Evolutionary conservation across 2,888 invertebrate genomes (phyloP).

Genomic region (Drosophila parthenogenetica): DNA sequence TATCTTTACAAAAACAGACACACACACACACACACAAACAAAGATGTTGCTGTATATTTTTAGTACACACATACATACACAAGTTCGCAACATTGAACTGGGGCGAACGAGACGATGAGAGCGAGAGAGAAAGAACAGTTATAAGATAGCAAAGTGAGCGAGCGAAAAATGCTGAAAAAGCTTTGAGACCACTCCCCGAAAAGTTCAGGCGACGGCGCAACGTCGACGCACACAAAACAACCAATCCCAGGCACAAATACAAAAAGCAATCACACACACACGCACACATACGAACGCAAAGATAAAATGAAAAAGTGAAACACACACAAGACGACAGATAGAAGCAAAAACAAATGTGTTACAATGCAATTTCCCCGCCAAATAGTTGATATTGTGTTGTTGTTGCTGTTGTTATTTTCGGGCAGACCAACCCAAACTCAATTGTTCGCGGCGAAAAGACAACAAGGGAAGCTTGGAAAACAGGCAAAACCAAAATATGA

Average conservation of each 20-base stretch:
- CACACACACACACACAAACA: conserved; percentile 22
- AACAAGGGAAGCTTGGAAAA: conserved; percentile 70
- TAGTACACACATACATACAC: conserved; percentile 49
- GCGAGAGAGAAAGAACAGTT: conserved; percentile 29
- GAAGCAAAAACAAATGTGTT: conserved; percentile 66
- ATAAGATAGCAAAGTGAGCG: conserved; percentile 37
- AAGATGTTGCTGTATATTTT: conserved; percentile 56
- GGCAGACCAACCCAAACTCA: conserved; percentile 77
- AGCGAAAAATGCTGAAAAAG: conserved; percentile 71
- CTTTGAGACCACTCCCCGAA: conserved; percentile 83
- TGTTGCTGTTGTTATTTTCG: conserved; percentile 41
- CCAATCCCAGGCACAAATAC: conserved; percentile 78
- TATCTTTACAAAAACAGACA: conserved; percentile 26
- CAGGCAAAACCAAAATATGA: conserved; percentile 72
- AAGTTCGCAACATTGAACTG: conserved; percentile 50
- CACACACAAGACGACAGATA: conserved; percentile 49
- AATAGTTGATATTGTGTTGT: conserved; percentile 17
- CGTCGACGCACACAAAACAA: conserved; percentile 75
- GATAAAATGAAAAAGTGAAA: conserved; percentile 49
- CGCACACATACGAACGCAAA: conserved; percentile 27
- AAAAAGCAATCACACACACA: conserved; percentile 58
- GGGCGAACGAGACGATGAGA: conserved; percentile 7
- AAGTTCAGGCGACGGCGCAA: conserved; percentile 70
- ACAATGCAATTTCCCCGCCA: conserved; percentile 78
- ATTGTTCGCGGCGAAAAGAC: conserved; percentile 66